A percentile compares a stretch with the other conserved stretches of the same genome.
Evolutionary conservation across 2,888 invertebrate genomes (phyloP).

Genomic region (Drosophila tanythrix): DNA sequence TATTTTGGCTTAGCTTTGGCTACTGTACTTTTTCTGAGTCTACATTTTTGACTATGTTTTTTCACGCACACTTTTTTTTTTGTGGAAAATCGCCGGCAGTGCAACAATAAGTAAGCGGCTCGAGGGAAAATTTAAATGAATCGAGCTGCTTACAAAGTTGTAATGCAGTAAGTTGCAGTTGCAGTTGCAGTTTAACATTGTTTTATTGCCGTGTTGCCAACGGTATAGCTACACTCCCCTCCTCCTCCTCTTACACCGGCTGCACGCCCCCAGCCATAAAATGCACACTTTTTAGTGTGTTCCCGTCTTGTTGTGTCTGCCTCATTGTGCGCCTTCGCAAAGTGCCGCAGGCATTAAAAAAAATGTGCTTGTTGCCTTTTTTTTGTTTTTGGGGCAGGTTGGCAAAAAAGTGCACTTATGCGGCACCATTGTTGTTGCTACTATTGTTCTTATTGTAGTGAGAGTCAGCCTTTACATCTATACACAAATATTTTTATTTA

Average conservation of each 20-base stretch:
- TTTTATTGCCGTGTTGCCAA: constrained; percentile 31
- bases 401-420: constrained; percentile 47
- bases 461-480: constrained; percentile 10
- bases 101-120: constrained; percentile 16
- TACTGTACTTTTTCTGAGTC: constrained; percentile 16
- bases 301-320: constrained; percentile 11
- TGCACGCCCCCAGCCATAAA: not conserved
- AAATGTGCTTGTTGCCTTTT: constrained; percentile 10
- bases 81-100: constrained; percentile 35
- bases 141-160: constrained; percentile 43
- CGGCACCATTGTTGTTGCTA: constrained; percentile 18
- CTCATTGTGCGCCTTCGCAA: constrained; percentile 18
- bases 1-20: constrained; percentile 29
- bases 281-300: constrained; percentile 11
- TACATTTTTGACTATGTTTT: constrained; percentile 16
- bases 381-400: constrained; percentile 3
- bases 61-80: constrained; percentile 28
- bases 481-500: constrained; percentile 11
- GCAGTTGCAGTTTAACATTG: constrained; percentile 40
- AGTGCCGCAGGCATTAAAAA: constrained; percentile 19
- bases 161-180: constrained; percentile 50
- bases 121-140: constrained; percentile 1
- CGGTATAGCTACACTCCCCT: not conserved
- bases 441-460: constrained; percentile 3
- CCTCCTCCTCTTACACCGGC: not conserved